Evolutionary conservation across 1,140 invertebrate genomes (phyloP).

Genomic region (Aplysia californica): DNA sequence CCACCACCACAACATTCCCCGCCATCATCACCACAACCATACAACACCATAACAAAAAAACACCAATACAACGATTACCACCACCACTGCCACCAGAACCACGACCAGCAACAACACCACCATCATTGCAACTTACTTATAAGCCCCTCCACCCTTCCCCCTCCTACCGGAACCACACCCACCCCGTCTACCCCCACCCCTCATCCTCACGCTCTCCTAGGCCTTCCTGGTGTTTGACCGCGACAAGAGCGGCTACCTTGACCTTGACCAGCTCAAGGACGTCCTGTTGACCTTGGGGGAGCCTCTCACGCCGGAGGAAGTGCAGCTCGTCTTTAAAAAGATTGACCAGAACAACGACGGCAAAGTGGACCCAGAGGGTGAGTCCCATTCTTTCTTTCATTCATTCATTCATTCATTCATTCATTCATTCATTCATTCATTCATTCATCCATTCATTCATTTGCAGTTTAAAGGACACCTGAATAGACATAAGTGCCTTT

Average conservation of each 20-base stretch:
- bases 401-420: neutral
- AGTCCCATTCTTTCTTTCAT: too few relatives aligned
- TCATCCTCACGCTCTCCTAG: neutral
- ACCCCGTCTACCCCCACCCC: neutral
- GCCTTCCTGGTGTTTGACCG: conserved; percentile 22
- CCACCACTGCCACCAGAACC: neutral
- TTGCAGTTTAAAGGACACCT: too few relatives aligned
- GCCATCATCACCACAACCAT: neutral
- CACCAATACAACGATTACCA: neutral
- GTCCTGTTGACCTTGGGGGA: conserved; percentile 19
- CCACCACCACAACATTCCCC: neutral
- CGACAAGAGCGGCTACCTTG: conserved; percentile 23
- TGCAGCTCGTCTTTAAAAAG: conserved; percentile 1
- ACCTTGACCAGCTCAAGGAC: conserved; percentile 13
- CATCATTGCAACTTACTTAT: too few relatives aligned
- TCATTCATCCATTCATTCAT: too few relatives aligned
- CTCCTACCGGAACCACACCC: too few relatives aligned
- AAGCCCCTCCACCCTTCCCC: neutral
- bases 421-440: too few relatives aligned
- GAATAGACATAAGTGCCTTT: too few relatives aligned
- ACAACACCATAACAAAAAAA: neutral
- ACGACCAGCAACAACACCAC: too few relatives aligned
- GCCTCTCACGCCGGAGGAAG: neutral
- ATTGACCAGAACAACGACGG: conserved; percentile 23
- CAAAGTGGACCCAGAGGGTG: neutral